Conservation (phyloP, 2,113 vertebrate species). For the Leptocoma aspasia region DNA sequence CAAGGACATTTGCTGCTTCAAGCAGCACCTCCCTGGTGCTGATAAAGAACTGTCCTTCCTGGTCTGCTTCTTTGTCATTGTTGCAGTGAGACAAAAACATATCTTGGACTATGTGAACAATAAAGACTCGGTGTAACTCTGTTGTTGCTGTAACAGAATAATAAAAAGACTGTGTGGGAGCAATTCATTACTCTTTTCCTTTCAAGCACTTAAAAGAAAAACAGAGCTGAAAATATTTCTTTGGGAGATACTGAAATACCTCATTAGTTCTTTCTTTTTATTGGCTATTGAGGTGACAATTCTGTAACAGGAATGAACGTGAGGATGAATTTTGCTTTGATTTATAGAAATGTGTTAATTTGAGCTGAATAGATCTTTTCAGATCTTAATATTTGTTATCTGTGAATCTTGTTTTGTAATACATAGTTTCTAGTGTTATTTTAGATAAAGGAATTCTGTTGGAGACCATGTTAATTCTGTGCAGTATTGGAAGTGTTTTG, state of each 20-base stretch:
- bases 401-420: slow-evolving; percentile 8
- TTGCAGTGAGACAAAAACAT: background rate
- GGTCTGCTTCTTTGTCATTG: slow-evolving; percentile 7
- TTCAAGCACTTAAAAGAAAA: slow-evolving; percentile 44
- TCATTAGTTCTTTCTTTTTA: slow-evolving; percentile 49
- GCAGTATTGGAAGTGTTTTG: background rate
- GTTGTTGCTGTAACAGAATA: background rate
- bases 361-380: slow-evolving; percentile 12
- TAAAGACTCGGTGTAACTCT: background rate
- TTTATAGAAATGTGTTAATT: slow-evolving; percentile 57
- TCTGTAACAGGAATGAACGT: slow-evolving; percentile 27
- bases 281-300: slow-evolving; percentile 51
- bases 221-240: slow-evolving; percentile 47
- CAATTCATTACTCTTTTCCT: slow-evolving; percentile 40
- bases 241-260: slow-evolving; percentile 45
- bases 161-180: background rate
- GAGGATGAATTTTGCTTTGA: slow-evolving; percentile 49
- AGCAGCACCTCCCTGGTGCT: background rate
- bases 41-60: background rate
- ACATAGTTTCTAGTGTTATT: slow-evolving; percentile 38
- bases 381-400: slow-evolving; percentile 16
- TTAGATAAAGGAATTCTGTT: background rate
- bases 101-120: background rate
- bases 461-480: background rate
- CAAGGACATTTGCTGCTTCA: background rate